Base-by-base conservation (phyloP, 1,140 invertebrate species). In the Potamilus streckersoni region DNA sequence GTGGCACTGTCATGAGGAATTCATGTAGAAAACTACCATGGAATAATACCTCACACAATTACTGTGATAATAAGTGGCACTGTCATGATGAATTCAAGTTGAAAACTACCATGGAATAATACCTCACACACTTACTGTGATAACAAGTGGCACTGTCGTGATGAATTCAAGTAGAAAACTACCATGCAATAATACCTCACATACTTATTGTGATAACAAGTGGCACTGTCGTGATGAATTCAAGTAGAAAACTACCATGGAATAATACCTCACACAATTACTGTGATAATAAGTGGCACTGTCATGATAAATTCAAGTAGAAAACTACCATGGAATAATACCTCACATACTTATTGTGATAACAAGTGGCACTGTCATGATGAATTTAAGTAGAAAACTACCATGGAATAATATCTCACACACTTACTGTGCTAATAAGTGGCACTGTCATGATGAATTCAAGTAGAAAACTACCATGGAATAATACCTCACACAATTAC, bases 371-470 rank as follows among this genome's bases (percentile, higher is more conserved):
- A 98, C 94, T 61, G 96, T 97, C 91, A 96, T 98, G 81, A 97
- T 93, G 86, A 98, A 92, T 91, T 99, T 97, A 89, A 99, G 91
- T 80, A 97, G 94, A 91, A 98, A 98, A 90, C 96, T 94, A 89
- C 96, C 96, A 68, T 95, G 96, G 76, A 98, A 91, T 76, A 98
- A 92, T 89, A 97, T 95, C 90, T 98, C 96, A 93, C 96, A 95
- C 17, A 94, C 95, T 95, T 91, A 98, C 96, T 86, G 97, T 97
- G 78, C 96, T 91, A 79, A 96, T 94, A 90, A 98, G 97, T 65
- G 97, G 97, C 83, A 98, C 94, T 61, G 96, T 97, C 91, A 96
- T 98, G 81, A 97, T 93, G 86, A 98, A 92, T 91, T 99, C 97
- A 89, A 99, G 91, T 80, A 97, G 94, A 91, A 98, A 98, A 90